phyloP scores from a whole-genome alignment of 2,113 vertebrate genomes.

The Hymenochirus boettgeri region DNA sequence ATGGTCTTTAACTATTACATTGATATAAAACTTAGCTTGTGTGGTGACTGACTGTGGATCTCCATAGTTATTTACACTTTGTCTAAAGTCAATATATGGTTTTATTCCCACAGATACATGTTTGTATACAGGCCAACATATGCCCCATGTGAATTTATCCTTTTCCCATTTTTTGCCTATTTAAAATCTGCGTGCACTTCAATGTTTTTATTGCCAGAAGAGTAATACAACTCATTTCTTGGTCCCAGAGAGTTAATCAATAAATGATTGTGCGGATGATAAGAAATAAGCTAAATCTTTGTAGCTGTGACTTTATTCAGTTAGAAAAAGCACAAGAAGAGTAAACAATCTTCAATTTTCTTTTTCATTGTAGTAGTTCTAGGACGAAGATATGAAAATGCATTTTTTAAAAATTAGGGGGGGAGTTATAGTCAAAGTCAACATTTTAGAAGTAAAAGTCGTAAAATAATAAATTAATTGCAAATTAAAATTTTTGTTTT shows the following conservation, averaged over 20 bases:
- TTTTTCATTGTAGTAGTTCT: background rate
- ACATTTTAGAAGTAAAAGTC: too few species aligned
- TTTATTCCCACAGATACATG: background rate
- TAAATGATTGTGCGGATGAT: background rate
- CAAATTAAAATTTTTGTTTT: too few species aligned
- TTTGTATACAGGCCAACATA: conserved; percentile 6
- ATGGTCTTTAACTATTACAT: too few species aligned
- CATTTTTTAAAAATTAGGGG: too few species aligned
- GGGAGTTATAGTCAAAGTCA: too few species aligned
- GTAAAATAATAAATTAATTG: too few species aligned
- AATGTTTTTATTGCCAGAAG: background rate
- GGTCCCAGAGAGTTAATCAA: background rate
- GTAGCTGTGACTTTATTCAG: background rate
- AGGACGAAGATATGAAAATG: too few species aligned
- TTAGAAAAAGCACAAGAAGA: background rate
- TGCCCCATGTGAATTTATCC: background rate
- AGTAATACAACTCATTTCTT: background rate
- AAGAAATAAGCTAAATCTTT: background rate
- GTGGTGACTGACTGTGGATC: background rate
- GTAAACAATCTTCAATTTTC: background rate
- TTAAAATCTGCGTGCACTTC: background rate
- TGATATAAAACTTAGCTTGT: background rate
- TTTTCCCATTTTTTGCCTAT: background rate
- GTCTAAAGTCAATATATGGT: background rate
- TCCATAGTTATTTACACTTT: background rate